Evolutionary conservation across 2,888 invertebrate species (phyloP).

Genomic region (Phaedon cochleariae): DNA sequence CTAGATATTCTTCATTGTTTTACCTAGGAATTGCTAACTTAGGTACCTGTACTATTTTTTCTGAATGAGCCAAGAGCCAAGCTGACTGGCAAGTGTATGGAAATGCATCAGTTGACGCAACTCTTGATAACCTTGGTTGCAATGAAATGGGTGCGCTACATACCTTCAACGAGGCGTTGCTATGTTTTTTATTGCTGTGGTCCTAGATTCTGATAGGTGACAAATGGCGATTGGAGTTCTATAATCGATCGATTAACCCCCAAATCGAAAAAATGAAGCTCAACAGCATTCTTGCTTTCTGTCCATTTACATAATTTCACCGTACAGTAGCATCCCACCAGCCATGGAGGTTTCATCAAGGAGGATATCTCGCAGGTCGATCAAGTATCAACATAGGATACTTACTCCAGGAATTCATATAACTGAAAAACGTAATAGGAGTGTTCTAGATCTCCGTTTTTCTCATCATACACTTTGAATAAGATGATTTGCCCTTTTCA

Average conservation of each 20-base stretch:
- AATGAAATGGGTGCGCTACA: slow-evolving; percentile 54
- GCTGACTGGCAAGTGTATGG: slow-evolving; percentile 51
- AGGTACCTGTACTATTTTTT: slow-evolving; percentile 11
- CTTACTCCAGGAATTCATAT: too few species aligned
- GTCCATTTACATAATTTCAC: not conserved
- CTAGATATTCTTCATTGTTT: too few species aligned
- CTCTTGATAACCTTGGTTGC: slow-evolving; percentile 46
- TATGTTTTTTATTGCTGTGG: slow-evolving; percentile 34
- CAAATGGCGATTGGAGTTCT: not conserved
- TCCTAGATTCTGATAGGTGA: slow-evolving; percentile 43
- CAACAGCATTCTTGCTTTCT: not conserved
- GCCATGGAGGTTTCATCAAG: not conserved
- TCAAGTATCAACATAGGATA: too few species aligned
- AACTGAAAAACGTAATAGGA: too few species aligned
- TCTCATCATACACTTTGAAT: too few species aligned
- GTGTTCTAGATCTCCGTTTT: too few species aligned
- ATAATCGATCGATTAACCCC: not conserved
- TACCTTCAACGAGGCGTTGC: slow-evolving; percentile 54
- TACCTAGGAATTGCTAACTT: too few species aligned
- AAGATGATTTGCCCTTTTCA: too few species aligned
- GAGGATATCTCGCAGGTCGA: not conserved
- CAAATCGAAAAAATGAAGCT: not conserved
- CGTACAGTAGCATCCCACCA: not conserved
- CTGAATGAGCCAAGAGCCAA: slow-evolving; percentile 44
- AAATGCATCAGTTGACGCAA: slow-evolving; percentile 26